Evolutionary conservation across 2,797 vertebrate genomes (phyloP).

Genomic region (Petrocephalus schoutedeni): DNA sequence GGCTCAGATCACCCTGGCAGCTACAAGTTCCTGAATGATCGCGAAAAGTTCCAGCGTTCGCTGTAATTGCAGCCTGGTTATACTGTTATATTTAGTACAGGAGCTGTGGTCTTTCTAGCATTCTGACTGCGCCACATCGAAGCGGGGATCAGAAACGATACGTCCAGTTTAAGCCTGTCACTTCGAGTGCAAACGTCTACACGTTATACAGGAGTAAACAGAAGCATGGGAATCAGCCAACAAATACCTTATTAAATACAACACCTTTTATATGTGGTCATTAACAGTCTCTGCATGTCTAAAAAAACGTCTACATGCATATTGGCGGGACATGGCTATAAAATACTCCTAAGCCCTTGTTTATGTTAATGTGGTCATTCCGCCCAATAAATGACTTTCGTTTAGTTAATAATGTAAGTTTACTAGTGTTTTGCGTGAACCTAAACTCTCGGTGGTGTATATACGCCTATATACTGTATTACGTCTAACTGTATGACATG

Average conservation of each 20-base stretch:
- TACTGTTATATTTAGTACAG: background rate
- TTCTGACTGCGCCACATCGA: background rate
- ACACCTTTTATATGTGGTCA: background rate
- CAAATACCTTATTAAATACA: background rate
- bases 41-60: background rate
- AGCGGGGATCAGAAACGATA: background rate
- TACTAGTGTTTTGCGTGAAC: background rate
- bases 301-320: background rate
- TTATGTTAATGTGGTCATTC: background rate
- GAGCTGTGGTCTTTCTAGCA: background rate
- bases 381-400: background rate
- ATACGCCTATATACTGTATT: too few relatives aligned
- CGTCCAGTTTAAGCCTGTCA: background rate
- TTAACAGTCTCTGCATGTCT: background rate
- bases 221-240: background rate
- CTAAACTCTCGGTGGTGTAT: background rate
- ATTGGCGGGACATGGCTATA: background rate
- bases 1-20: background rate
- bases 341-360: background rate
- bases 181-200: background rate
- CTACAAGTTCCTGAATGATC: background rate
- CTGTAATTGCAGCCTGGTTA: background rate
- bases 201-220: background rate
- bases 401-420: background rate
- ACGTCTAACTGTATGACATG: background rate